These are phyloP conservation scores for Coregonus suidteri DNA, from an alignment of 2,797 vertebrate species.

Conservation along the genomic window DNA sequence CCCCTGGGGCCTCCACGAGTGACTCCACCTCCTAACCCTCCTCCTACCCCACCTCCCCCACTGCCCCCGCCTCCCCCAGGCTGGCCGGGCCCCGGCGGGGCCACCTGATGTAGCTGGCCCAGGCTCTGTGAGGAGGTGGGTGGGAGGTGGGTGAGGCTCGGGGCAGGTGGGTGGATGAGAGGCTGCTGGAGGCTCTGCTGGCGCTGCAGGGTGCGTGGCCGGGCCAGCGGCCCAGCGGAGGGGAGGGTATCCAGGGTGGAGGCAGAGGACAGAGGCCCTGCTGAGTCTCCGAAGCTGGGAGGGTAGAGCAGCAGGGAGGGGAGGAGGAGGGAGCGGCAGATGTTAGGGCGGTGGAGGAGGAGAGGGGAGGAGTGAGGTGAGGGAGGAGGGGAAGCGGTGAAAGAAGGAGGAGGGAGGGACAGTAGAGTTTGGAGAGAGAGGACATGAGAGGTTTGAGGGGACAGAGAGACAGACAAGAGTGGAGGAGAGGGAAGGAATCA, in stretches of 20 bases:
- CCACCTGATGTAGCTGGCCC: conserved; percentile 83
- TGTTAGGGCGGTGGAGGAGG: conserved; percentile 57
- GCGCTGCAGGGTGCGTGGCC: conserved; percentile 91
- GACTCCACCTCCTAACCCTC: conserved; percentile 76
- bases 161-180: conserved; percentile 83
- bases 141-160: conserved; percentile 81
- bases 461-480: too few species aligned
- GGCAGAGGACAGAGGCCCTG: conserved; percentile 82
- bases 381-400: conserved; percentile 70
- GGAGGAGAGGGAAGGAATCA: not conserved
- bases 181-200: conserved; percentile 98
- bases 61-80: conserved; percentile 71
- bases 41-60: conserved; percentile 79
- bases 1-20: conserved; percentile 76
- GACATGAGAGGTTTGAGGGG: conserved; percentile 16
- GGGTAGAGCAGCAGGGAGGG: conserved; percentile 79
- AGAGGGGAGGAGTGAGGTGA: conserved; percentile 54
- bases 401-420: conserved; percentile 30
- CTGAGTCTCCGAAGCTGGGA: conserved; percentile 83
- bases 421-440: conserved; percentile 6
- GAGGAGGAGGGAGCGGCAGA: conserved; percentile 56
- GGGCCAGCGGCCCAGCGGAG: conserved; percentile 76
- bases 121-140: conserved; percentile 92
- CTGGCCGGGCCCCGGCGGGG: conserved; percentile 73
- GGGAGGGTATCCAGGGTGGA: conserved; percentile 93